Percentiles rank a stretch among this genome's conserved stretches.
Evolutionary conservation across 2,113 vertebrate genomes (phyloP).

Genomic region (Tenrec ecaudatus): DNA sequence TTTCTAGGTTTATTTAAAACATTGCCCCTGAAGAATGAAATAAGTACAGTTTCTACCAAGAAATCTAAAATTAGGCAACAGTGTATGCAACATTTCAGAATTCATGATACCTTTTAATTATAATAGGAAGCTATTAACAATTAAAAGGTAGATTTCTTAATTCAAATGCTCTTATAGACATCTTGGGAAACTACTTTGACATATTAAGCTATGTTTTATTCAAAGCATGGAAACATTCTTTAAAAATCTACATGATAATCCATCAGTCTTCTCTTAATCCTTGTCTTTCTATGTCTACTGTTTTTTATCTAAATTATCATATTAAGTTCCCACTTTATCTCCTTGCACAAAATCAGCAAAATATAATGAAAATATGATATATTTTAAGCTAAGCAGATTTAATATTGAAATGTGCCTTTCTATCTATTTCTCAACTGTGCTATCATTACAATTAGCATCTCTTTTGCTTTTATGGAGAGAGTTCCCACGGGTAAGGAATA

Average conservation of each 20-base stretch:
- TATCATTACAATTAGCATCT: background rate
- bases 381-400: constrained; percentile 23
- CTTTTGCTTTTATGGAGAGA: background rate
- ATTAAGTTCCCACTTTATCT: background rate
- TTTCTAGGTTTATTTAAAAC: constrained; percentile 34
- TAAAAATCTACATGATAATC: background rate
- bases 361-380: background rate
- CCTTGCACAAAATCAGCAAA: background rate
- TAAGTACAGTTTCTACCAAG: background rate
- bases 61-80: background rate
- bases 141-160: background rate
- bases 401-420: background rate
- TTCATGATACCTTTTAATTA: background rate
- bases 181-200: background rate
- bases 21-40: background rate
- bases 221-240: background rate
- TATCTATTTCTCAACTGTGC: background rate
- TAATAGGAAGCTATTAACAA: background rate
- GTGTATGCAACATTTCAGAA: background rate
- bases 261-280: background rate
- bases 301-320: background rate
- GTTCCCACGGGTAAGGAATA: background rate
- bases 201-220: background rate
- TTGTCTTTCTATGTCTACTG: background rate
- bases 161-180: background rate